phyloP scores from a whole-genome alignment of 2,797 vertebrate genomes.

The Halcyon leucocephala region DNA sequence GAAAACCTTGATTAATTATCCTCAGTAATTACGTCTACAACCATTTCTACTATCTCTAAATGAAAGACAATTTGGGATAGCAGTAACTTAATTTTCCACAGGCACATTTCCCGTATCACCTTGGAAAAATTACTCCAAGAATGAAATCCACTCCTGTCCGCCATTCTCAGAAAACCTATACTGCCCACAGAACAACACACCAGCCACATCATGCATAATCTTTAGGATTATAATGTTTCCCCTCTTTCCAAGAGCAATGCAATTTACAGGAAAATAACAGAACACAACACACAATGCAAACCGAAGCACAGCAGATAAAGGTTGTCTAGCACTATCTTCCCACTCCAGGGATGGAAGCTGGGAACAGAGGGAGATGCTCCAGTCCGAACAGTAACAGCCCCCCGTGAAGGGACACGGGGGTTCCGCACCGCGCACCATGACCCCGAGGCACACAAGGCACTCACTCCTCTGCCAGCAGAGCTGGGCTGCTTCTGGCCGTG shows the following conservation, averaged over 20 bases:
- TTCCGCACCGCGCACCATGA: too few relatives aligned
- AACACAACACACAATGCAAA: not conserved
- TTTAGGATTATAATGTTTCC: not conserved
- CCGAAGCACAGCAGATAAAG: not conserved
- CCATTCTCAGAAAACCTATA: not conserved
- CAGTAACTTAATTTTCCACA: not conserved
- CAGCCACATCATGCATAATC: slow-evolving; percentile 6
- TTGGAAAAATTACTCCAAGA: not conserved
- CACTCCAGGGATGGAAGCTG: not conserved
- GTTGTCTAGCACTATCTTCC: not conserved
- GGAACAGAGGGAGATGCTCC: not conserved
- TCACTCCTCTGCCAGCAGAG: not conserved
- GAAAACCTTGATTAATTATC: not conserved
- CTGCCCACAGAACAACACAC: not conserved
- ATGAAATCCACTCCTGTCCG: not conserved
- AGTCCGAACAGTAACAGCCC: not conserved
- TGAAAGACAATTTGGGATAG: not conserved
- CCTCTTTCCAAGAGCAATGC: not conserved
- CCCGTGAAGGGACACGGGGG: too few relatives aligned
- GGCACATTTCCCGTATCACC: not conserved
- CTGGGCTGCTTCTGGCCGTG: not conserved
- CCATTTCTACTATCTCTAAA: not conserved
- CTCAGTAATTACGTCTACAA: not conserved
- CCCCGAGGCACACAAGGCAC: not conserved
- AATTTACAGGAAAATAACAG: not conserved